Evolutionary conservation across 2,113 vertebrate genomes (phyloP).

Genomic region (Oncorhynchus masou): DNA sequence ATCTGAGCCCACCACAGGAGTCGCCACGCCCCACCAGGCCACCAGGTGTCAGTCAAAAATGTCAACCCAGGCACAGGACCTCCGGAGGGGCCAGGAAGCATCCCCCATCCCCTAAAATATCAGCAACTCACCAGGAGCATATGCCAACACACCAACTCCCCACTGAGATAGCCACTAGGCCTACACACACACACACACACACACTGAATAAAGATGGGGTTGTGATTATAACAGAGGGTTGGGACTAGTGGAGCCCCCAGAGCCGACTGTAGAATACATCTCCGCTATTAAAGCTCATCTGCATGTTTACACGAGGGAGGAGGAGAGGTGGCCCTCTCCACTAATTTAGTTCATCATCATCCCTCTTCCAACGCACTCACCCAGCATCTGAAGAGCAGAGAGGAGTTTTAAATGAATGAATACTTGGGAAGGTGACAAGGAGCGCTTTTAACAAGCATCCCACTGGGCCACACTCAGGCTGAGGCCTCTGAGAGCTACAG

Average conservation of each 20-base stretch:
- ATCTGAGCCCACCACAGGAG: slow-evolving; percentile 23
- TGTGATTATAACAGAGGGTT: background rate
- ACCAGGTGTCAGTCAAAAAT: slow-evolving; percentile 69
- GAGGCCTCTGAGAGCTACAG: no score
- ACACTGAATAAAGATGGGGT: background rate
- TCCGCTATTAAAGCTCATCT: slow-evolving; percentile 27
- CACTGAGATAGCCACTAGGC: no score
- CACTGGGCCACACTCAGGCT: no score
- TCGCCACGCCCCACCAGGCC: slow-evolving; percentile 50
- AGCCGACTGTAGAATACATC: slow-evolving; percentile 11
- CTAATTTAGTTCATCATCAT: background rate
- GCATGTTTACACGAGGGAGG: slow-evolving; percentile 8
- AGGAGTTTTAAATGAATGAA: background rate
- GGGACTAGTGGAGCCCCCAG: background rate
- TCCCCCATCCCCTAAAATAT: slow-evolving; percentile 7
- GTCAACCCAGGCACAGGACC: slow-evolving; percentile 64
- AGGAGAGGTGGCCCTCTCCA: background rate
- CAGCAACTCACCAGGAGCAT: background rate
- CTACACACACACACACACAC: slow-evolving; percentile 3
- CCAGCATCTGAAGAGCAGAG: background rate
- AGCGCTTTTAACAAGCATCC: background rate
- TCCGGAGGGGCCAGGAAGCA: slow-evolving; percentile 49
- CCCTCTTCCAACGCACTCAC: slow-evolving; percentile 6
- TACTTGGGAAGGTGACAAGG: background rate
- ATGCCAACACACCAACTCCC: background rate